Evolutionary conservation across 2,888 invertebrate genomes (phyloP).

Genomic region (Adelphocoris suturalis): DNA sequence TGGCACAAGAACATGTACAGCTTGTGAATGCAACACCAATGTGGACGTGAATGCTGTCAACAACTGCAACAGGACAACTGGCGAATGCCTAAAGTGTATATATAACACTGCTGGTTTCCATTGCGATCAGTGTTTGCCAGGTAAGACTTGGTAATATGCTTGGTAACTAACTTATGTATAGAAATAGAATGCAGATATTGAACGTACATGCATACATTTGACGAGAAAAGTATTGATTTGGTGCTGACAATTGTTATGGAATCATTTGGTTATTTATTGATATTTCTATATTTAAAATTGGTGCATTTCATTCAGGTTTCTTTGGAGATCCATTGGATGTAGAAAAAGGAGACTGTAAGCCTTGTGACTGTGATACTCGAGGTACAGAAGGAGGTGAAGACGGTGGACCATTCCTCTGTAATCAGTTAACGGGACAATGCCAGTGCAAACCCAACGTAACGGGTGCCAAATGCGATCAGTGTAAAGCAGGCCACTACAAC

Average conservation of each 20-base stretch:
- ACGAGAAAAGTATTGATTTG: no score
- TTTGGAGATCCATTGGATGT: slow-evolving; percentile 95
- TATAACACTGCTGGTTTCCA: slow-evolving; percentile 94
- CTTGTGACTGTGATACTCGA: slow-evolving; percentile 91
- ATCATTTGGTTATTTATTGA: no score
- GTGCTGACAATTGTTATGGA: no score
- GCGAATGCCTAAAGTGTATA: slow-evolving; percentile 97
- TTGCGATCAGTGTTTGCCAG: slow-evolving; percentile 95
- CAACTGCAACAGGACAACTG: slow-evolving; percentile 97
- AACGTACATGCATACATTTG: no score
- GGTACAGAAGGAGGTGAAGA: slow-evolving; percentile 88
- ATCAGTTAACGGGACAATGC: slow-evolving; percentile 90
- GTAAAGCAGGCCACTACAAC: slow-evolving; percentile 91
- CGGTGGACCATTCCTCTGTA: slow-evolving; percentile 87
- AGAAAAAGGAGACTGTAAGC: slow-evolving; percentile 93
- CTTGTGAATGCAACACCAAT: slow-evolving; percentile 96
- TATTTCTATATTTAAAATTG: no score
- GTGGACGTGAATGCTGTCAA: slow-evolving; percentile 97
- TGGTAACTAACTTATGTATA: no score
- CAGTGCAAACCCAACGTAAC: slow-evolving; percentile 89
- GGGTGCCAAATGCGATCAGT: slow-evolving; percentile 90
- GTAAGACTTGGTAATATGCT: slow-evolving; percentile 79
- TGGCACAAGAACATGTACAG: slow-evolving; percentile 86
- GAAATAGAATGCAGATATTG: no score
- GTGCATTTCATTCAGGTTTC: slow-evolving; percentile 82